Percentiles rank a stretch among this genome's conserved stretches.
phyloP scores from a whole-genome alignment of 2,113 vertebrate species.

The Herpetotheres cachinnans region DNA sequence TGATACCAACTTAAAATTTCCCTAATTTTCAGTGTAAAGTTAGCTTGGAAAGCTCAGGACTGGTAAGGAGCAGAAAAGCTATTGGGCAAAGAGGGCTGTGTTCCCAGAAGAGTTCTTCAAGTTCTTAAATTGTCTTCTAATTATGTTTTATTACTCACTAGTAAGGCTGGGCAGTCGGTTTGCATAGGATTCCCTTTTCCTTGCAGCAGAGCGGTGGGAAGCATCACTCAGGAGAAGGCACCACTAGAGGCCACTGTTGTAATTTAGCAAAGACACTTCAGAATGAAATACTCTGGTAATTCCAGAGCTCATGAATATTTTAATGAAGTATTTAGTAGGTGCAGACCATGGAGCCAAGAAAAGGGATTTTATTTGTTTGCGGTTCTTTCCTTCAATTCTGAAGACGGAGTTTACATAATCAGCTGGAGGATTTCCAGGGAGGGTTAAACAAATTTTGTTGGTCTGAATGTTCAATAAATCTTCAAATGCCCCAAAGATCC shows the following conservation, averaged over 20 bases:
- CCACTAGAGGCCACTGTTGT: constrained; percentile 53
- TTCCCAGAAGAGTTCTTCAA: not conserved
- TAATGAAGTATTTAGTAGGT: not conserved
- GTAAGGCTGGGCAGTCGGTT: fast-evolving
- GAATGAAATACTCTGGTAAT: fast-evolving
- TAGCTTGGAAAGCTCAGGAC: not conserved
- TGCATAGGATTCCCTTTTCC: fast-evolving
- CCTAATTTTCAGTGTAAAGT: not conserved
- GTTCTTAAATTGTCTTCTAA: not conserved
- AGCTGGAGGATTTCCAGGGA: not conserved
- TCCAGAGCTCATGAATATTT: fast-evolving
- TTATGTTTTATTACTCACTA: not conserved
- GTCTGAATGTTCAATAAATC: not conserved
- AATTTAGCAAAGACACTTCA: not conserved
- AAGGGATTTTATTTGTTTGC: not conserved
- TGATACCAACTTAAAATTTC: fast-evolving
- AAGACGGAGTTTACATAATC: not conserved
- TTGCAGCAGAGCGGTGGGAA: not conserved
- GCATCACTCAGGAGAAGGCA: fast-evolving
- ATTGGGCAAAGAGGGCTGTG: not conserved
- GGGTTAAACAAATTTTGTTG: not conserved
- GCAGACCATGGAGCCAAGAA: not conserved
- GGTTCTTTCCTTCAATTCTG: not conserved
- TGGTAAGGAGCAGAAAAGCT: not conserved
- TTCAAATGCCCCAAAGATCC: too few relatives aligned